Evolutionary conservation across 1,140 invertebrate species (phyloP).

Genomic region (Wasmannia auropunctata): DNA sequence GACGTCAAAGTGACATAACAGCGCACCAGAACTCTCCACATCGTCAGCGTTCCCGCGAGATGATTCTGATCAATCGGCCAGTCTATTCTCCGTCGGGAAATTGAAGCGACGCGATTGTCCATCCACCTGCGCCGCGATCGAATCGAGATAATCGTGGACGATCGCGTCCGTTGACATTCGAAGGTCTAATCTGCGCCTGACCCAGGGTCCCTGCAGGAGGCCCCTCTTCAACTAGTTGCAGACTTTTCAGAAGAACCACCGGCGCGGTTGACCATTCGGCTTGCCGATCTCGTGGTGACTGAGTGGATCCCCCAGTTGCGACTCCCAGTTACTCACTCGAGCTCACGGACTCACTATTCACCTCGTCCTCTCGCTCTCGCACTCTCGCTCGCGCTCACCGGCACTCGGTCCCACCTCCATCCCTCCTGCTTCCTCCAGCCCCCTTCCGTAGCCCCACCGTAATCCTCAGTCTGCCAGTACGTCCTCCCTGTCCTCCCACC

Average conservation of each 20-base stretch:
- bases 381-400: conserved; percentile 64
- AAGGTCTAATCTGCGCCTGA: conserved; percentile 12
- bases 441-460: conserved; percentile 57
- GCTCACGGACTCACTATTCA: conserved; percentile 81
- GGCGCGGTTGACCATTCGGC: conserved; percentile 83
- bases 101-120: not conserved
- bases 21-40: conserved; percentile 69
- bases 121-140: conserved; percentile 52
- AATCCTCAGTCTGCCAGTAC: conserved; percentile 66
- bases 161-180: conserved; percentile 63
- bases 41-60: conserved; percentile 38
- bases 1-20: conserved; percentile 69
- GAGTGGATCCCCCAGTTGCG: conserved; percentile 78
- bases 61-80: not conserved
- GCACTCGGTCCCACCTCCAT: conserved; percentile 79
- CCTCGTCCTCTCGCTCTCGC: conserved; percentile 66
- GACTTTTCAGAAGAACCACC: conserved; percentile 63
- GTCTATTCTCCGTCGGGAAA: conserved; percentile 8
- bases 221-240: conserved; percentile 38
- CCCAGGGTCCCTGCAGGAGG: conserved; percentile 16
- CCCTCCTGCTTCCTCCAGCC: conserved; percentile 61
- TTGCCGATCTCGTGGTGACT: conserved; percentile 85
- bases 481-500: conserved; percentile 74
- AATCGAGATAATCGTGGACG: not conserved
- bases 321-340: conserved; percentile 83